A percentile compares a stretch with the other conserved stretches of the same genome.
Conservation (phyloP, 2,888 invertebrate genomes). For the Notodromas monacha region DNA sequence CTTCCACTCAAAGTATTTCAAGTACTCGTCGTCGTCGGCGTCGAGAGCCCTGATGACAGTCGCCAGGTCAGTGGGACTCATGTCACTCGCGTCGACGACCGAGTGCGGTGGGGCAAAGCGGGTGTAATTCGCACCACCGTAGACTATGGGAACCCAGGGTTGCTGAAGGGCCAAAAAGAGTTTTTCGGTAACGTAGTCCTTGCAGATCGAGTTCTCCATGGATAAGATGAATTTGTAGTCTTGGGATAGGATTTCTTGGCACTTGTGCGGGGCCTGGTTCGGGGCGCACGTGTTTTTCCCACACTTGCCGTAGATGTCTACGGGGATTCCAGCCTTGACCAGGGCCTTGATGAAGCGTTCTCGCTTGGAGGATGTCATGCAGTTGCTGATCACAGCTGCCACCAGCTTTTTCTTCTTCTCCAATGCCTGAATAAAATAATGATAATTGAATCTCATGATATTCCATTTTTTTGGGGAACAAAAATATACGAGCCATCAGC, state of each 20-base stretch:
- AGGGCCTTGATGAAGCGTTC: constrained; percentile 5
- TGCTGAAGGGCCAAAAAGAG: constrained; percentile 10
- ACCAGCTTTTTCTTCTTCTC: no score
- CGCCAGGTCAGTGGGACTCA: constrained; percentile 10
- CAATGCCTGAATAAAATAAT: no score
- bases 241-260: constrained; percentile 6
- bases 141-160: constrained; percentile 11
- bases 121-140: constrained; percentile 11
- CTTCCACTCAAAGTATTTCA: constrained; percentile 7
- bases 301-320: constrained; percentile 8
- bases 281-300: constrained; percentile 1
- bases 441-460: no score
- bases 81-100: constrained; percentile 11
- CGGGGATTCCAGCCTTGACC: constrained; percentile 7
- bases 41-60: constrained; percentile 7
- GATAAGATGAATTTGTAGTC: constrained; percentile 11
- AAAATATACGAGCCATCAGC: no score
- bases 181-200: constrained; percentile 13
- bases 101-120: constrained; percentile 10
- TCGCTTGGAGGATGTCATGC: constrained; percentile 7
- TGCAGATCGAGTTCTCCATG: constrained; percentile 12
- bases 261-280: constrained; percentile 1
- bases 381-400: no score
- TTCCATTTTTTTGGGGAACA: no score
- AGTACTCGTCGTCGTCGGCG: constrained; percentile 2